These are phyloP conservation scores for Cecidostiba fungosa DNA, from an alignment of 2,888 invertebrate species.

Conservation along the genomic window DNA sequence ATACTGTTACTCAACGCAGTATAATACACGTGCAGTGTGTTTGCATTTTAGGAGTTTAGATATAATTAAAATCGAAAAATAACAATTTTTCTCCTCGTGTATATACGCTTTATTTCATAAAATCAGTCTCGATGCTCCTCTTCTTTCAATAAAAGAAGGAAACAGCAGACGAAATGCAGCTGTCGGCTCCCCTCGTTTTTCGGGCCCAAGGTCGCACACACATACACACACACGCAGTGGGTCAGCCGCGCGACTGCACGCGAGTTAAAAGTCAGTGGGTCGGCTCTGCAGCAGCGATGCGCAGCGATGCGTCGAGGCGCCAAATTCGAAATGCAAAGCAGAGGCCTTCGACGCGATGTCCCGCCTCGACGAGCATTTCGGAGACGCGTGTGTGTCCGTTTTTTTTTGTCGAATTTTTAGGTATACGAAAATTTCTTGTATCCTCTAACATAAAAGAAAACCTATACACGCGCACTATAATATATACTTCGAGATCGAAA, in stretches of 20 bases:
- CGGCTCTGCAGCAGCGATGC: not conserved
- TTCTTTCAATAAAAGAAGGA: not conserved
- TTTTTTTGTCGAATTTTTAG: no score
- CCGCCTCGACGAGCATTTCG: conserved; percentile 24
- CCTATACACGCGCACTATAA: no score
- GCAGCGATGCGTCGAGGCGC: not conserved
- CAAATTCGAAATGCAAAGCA: conserved; percentile 49
- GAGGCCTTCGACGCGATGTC: conserved; percentile 46
- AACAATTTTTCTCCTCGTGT: not conserved
- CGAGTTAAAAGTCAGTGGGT: conserved; percentile 55
- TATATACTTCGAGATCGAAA: no score
- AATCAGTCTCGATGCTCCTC: not conserved
- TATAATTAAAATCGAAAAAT: not conserved
- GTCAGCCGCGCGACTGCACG: conserved; percentile 25
- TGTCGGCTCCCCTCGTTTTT: conserved; percentile 32
- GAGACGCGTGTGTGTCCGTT: no score
- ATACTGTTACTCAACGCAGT: not conserved
- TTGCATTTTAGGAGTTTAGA: conserved; percentile 12
- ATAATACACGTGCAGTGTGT: no score
- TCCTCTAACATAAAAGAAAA: no score
- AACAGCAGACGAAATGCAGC: not conserved
- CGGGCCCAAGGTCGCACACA: conserved; percentile 46
- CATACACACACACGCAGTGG: not conserved
- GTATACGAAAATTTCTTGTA: no score
- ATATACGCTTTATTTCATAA: not conserved